Conservation (phyloP, 2,888 invertebrate genomes). For the Protodeltote pygarga region DNA sequence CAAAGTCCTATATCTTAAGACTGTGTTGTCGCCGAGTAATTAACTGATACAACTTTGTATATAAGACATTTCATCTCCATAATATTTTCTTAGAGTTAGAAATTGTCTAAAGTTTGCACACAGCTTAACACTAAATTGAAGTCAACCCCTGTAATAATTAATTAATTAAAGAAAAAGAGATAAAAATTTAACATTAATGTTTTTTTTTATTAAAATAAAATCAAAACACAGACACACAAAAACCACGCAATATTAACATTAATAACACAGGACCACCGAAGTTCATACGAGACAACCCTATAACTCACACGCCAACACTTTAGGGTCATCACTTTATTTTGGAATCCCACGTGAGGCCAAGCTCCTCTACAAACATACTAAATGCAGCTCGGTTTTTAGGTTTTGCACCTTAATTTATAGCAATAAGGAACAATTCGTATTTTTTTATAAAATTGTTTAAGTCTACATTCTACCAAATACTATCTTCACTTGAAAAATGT, state of each 20-base stretch:
- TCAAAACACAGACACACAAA: slow-evolving; percentile 39
- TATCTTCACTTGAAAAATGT: not conserved
- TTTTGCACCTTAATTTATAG: slow-evolving; percentile 15
- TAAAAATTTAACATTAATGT: too few species aligned
- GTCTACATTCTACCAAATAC: slow-evolving; percentile 13
- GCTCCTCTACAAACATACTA: slow-evolving; percentile 36
- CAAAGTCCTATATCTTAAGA: too few species aligned
- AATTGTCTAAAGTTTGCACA: too few species aligned
- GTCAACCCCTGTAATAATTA: too few species aligned
- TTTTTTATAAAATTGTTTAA: slow-evolving; percentile 17
- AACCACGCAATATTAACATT: slow-evolving; percentile 40
- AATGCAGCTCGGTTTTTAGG: not conserved
- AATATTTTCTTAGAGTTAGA: too few species aligned
- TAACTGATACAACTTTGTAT: too few species aligned
- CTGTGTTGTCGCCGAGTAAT: too few species aligned
- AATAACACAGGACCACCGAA: slow-evolving; percentile 45
- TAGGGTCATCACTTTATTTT: slow-evolving; percentile 73
- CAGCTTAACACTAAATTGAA: too few species aligned
- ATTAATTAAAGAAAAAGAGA: too few species aligned
- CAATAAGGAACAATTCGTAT: slow-evolving; percentile 25
- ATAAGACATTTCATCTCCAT: too few species aligned
- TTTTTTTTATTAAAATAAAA: slow-evolving; percentile 5
- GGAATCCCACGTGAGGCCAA: slow-evolving; percentile 67
- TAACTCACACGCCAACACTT: slow-evolving; percentile 65
- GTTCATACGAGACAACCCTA: slow-evolving; percentile 60